Evolutionary conservation across 2,113 vertebrate species (phyloP).

Genomic region (Lamprologus ornatipinnis): DNA sequence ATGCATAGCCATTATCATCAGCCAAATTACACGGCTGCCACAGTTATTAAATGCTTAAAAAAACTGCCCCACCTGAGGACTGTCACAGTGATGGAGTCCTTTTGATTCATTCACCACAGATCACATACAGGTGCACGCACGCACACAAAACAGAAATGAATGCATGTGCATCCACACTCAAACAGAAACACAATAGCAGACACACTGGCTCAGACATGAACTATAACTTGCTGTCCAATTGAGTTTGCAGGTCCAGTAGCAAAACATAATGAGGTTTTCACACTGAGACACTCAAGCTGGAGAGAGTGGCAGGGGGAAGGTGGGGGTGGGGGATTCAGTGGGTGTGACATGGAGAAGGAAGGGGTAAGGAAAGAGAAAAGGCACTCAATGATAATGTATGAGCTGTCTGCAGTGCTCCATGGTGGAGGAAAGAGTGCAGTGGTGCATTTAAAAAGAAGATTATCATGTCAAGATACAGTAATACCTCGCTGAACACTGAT

Average conservation of each 20-base stretch:
- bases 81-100: not conserved
- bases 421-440: conserved; percentile 34
- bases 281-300: conserved; percentile 33
- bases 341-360: conserved; percentile 36
- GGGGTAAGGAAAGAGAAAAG: conserved; percentile 48
- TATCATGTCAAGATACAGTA: conserved; percentile 71
- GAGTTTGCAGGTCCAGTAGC: conserved; percentile 43
- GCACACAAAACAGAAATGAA: not conserved
- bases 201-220: not conserved
- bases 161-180: not conserved
- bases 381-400: conserved; percentile 66
- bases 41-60: not conserved
- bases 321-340: not conserved
- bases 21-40: not conserved
- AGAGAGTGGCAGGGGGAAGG: not conserved
- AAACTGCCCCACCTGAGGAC: not conserved
- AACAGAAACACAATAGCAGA: not conserved
- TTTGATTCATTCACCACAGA: conserved; percentile 11
- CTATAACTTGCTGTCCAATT: conserved; percentile 37
- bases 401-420: conserved; percentile 51
- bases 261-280: conserved; percentile 60
- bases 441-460: conserved; percentile 72
- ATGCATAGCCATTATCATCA: conserved; percentile 9
- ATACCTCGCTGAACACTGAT: conserved; percentile 54
- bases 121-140: not conserved